Conservation (phyloP, 2,797 vertebrate genomes). For the Adelosebastes latens region DNA sequence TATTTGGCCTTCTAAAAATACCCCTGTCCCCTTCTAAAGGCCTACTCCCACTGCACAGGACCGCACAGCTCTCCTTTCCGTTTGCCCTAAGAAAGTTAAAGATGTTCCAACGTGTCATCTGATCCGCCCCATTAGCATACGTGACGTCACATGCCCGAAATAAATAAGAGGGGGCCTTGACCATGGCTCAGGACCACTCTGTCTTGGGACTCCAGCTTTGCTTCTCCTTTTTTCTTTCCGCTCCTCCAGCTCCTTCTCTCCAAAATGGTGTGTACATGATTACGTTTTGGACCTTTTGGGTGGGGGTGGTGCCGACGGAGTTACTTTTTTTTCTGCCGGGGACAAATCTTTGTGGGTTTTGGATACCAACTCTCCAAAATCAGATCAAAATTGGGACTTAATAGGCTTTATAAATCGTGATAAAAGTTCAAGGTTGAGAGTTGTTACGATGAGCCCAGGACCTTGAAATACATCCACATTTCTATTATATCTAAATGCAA, state of each 20-base stretch:
- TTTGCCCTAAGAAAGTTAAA: slow-evolving; percentile 99
- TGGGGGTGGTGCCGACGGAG: slow-evolving; percentile 41
- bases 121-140: slow-evolving; percentile 78
- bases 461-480: slow-evolving; percentile 14
- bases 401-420: background rate
- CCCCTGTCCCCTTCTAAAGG: slow-evolving; percentile 78
- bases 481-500: background rate
- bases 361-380: slow-evolving; percentile 39
- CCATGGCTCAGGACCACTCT: slow-evolving; percentile 88
- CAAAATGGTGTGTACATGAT: slow-evolving; percentile 94
- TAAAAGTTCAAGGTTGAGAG: background rate
- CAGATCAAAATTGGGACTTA: slow-evolving; percentile 15
- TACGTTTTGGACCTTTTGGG: slow-evolving; percentile 66
- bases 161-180: slow-evolving; percentile 90
- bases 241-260: slow-evolving; percentile 82
- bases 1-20: slow-evolving; percentile 89
- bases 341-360: slow-evolving; percentile 26
- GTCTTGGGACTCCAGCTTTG: slow-evolving; percentile 85
- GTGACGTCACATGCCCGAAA: slow-evolving; percentile 83
- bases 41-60: slow-evolving; percentile 63
- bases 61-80: slow-evolving; percentile 80
- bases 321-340: slow-evolving; percentile 33
- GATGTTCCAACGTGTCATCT: slow-evolving; percentile 87
- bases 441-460: background rate
- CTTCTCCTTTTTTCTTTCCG: slow-evolving; percentile 81